These are phyloP conservation scores for Hylaea fasciaria DNA, from an alignment of 2,888 invertebrate species.

Conservation along the genomic window DNA sequence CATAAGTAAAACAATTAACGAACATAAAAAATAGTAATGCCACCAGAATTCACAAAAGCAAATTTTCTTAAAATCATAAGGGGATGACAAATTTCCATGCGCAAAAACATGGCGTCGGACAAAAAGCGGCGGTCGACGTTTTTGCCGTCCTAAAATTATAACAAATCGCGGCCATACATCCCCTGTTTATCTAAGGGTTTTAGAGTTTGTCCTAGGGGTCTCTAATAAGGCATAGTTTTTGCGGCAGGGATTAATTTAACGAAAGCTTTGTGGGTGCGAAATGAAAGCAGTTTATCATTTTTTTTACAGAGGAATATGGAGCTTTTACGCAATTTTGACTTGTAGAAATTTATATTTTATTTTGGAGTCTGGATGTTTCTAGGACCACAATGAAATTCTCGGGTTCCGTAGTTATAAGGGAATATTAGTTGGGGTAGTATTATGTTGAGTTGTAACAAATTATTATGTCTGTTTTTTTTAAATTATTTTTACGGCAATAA, in stretches of 20 bases:
- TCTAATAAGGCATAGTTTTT: conserved; percentile 80
- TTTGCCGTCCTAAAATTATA: conserved; percentile 77
- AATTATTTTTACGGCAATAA: no score
- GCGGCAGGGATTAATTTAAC: conserved; percentile 64
- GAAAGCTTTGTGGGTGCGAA: conserved; percentile 53
- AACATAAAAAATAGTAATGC: background rate
- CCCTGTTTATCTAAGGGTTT: conserved; percentile 74
- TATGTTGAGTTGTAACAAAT: no score
- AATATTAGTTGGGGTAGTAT: no score
- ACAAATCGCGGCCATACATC: conserved; percentile 79
- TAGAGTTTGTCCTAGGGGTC: conserved; percentile 57
- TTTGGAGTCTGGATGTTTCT: no score
- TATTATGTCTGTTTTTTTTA: no score
- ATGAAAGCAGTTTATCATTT: conserved; percentile 49
- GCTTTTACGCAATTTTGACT: no score
- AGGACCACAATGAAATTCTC: no score
- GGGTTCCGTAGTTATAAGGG: no score
- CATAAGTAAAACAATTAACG: no score
- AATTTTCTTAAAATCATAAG: conserved; percentile 70
- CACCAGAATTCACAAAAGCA: conserved; percentile 38
- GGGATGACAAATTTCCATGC: conserved; percentile 26
- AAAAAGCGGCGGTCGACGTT: conserved; percentile 61
- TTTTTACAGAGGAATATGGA: conserved; percentile 31
- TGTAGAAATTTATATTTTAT: no score
- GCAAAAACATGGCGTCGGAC: conserved; percentile 49